These are phyloP conservation scores for Malurus splendens DNA, from an alignment of 2,797 vertebrate genomes.

Conservation along the genomic window DNA sequence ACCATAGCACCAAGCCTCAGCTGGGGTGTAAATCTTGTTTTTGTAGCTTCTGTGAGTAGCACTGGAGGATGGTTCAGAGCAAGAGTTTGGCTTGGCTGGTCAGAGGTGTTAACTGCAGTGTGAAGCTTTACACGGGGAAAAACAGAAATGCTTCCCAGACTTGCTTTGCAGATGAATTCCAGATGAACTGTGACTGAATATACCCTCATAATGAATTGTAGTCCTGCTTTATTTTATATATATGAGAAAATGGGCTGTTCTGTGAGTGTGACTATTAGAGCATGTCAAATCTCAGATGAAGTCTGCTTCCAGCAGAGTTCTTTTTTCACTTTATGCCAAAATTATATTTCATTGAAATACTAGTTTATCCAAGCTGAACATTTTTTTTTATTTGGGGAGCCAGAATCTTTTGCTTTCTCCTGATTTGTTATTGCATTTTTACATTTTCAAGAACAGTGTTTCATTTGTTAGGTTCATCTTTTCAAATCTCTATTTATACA, in stretches of 20 bases:
- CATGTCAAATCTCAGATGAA: not conserved
- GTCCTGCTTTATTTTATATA: not conserved
- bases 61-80: not conserved
- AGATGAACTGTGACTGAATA: not conserved
- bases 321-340: not conserved
- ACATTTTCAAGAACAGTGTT: not conserved
- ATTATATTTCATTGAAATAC: not conserved
- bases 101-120: not conserved
- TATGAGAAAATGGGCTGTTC: not conserved
- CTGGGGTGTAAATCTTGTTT: not conserved
- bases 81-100: not conserved
- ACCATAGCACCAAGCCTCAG: not conserved
- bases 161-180: not conserved
- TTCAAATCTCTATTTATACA: not conserved
- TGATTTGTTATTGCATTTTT: not conserved
- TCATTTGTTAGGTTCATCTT: not conserved
- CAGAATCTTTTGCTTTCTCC: not conserved
- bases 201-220: not conserved
- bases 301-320: not conserved
- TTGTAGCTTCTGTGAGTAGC: not conserved
- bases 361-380: not conserved
- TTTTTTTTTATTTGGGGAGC: not conserved
- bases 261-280: not conserved
- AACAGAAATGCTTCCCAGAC: not conserved
- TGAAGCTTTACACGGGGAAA: not conserved